Conservation (phyloP, 35 echinoderm and acorn worm genomes). For the Anneissia japonica region DNA sequence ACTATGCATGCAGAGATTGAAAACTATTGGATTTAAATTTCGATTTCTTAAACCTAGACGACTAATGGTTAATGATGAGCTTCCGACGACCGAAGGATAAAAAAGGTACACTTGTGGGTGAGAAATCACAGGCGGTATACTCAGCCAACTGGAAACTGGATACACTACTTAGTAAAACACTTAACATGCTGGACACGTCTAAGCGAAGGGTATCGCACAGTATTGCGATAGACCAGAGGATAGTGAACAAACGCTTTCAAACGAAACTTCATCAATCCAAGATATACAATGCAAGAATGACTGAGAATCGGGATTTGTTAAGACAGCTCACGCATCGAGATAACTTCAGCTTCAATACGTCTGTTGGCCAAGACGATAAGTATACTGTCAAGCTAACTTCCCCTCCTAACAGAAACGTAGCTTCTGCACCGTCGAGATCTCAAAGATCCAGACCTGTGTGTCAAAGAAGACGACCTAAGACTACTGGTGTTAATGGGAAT, state of each 20-base stretch:
- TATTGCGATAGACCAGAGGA: slow-evolving; percentile 74
- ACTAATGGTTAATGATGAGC: slow-evolving; percentile 18
- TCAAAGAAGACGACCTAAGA: neutral
- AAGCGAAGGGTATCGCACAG: slow-evolving; percentile 63
- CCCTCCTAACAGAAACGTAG: neutral
- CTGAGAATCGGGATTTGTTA: slow-evolving; percentile 70
- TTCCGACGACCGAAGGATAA: slow-evolving; percentile 40
- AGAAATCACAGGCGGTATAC: slow-evolving; percentile 85
- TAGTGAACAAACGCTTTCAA: slow-evolving; percentile 76
- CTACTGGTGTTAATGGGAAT: neutral
- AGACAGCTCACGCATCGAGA: slow-evolving; percentile 55
- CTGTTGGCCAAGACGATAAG: slow-evolving; percentile 7
- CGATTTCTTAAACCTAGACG: too few species aligned
- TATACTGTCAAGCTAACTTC: neutral
- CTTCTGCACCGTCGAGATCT: slow-evolving; percentile 6
- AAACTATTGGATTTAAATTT: too few species aligned
- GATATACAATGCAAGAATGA: slow-evolving; percentile 76
- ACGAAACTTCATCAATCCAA: slow-evolving; percentile 68
- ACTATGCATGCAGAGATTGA: too few species aligned
- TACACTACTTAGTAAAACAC: slow-evolving; percentile 47
- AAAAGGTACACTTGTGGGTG: slow-evolving; percentile 62
- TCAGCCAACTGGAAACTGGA: slow-evolving; percentile 97
- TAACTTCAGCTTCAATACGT: slow-evolving; percentile 46
- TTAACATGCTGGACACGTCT: slow-evolving; percentile 67
- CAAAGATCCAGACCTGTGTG: slow-evolving; percentile 7